Conservation (phyloP, 2,113 vertebrate genomes). For the Phoxinus phoxinus region DNA sequence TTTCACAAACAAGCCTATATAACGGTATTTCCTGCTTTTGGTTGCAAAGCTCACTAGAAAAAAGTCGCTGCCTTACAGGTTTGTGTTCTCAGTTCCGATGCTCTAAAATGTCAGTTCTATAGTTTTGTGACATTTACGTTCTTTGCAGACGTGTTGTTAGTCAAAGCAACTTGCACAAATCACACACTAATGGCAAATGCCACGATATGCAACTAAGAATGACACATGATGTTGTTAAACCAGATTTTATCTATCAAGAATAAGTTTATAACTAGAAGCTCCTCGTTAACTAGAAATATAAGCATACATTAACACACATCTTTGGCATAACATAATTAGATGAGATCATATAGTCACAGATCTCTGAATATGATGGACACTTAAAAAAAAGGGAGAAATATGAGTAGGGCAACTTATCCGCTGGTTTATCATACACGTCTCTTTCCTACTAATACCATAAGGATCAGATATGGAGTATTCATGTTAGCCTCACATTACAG, state of each 20-base stretch:
- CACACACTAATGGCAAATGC: not conserved
- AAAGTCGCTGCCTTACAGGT: not conserved
- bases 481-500: not conserved
- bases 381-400: not conserved
- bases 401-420: not conserved
- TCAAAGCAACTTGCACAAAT: not conserved
- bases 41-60: conserved; percentile 6
- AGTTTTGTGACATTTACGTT: not conserved
- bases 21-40: conserved; percentile 7
- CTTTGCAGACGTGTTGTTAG: not conserved
- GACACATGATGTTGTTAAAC: not conserved
- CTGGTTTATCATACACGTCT: not conserved
- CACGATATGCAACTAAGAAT: not conserved
- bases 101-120: conserved; percentile 1
- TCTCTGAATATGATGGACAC: not conserved
- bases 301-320: not conserved
- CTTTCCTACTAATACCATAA: not conserved
- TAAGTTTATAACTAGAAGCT: too few species aligned
- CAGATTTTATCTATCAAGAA: not conserved
- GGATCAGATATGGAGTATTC: not conserved
- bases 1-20: not conserved
- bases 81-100: not conserved
- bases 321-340: not conserved
- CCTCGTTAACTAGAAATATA: not conserved
- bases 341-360: not conserved